Base-by-base conservation (phyloP, 1,140 invertebrate genomes). In the Brachionus koreanus region DNA sequence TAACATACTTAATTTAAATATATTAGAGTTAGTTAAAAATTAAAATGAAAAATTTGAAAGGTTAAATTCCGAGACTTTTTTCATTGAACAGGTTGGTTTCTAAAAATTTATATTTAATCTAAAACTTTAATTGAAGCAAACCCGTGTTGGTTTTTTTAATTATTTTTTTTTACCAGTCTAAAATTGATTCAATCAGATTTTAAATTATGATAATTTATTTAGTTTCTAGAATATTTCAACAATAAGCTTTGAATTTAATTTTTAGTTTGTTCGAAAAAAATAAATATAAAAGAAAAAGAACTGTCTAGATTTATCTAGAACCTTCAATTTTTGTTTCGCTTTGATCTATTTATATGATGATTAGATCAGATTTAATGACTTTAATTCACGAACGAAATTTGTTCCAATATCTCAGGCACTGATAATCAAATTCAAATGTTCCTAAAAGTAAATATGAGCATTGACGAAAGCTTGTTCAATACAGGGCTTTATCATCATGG, bases 261-360 rank as follows among this genome's bases (percentile, higher is more conserved):
- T 35, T 39, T 33, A 69, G 16, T 19, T 39, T 19, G 37, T 39
- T 16, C 16, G 10, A 69, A 37, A 69, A 57, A n/a, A 69, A 16
- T 5, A 69, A 37, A 69, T 39, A 69, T 16, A 39, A 33, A 69
- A 13, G 37, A 16, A 37, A 37, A 69, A 35, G 65, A 69, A 39
- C 35, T 39, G 33, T 69, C 65, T 69, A 69, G 65, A 69, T 69
- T 69, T n/a, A 69, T 69, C 65, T 69, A 69, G 65, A 69, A 69
- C n/a, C 37, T 69, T 69, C 65, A 19, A 69, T 1, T 13, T 39
- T 16, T 33, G 42, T 12, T 43, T 39, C 16, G n/a, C 9, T 63
- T 65, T 69, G 65, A 69, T 37, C 65, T 69, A 69, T 69, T 69
- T 69, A 69, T 69, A 69, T 12, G 33, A 69, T 39, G 33, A 35